Percentiles rank a stretch among this genome's conserved stretches.
Evolutionary conservation across 2,113 vertebrate species (phyloP).

Genomic region (Haemorhous mexicanus): DNA sequence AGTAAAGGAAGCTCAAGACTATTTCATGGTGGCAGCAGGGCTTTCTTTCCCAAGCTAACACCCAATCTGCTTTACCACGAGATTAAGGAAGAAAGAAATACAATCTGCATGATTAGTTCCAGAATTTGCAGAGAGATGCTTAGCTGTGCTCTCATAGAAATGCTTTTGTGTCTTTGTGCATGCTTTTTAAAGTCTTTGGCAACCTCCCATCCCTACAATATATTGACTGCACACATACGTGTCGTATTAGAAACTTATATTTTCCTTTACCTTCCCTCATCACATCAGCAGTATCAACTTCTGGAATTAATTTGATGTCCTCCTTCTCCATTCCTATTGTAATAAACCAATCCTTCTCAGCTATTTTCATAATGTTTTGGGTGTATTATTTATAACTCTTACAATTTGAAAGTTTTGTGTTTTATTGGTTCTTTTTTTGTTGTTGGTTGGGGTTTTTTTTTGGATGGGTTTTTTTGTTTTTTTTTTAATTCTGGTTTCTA

Average conservation of each 20-base stretch:
- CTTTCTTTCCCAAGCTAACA: constrained; percentile 12
- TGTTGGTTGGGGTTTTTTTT: too few species aligned
- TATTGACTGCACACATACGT: neutral
- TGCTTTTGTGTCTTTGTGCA: neutral
- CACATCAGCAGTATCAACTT: neutral
- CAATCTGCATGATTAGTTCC: constrained; percentile 12
- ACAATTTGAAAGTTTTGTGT: neutral
- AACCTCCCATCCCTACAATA: neutral
- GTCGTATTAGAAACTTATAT: neutral
- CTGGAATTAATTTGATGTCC: constrained; percentile 30
- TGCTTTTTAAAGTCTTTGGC: constrained; percentile 15
- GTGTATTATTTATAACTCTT: neutral
- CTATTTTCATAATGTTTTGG: neutral
- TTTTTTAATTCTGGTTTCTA: neutral
- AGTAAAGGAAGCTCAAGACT: neutral
- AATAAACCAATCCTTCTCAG: neutral
- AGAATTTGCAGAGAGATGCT: constrained; percentile 23
- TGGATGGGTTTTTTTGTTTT: too few species aligned
- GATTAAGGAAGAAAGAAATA: constrained; percentile 27
- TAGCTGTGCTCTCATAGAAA: neutral
- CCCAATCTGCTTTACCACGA: neutral
- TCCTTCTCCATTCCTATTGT: neutral
- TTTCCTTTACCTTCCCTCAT: constrained; percentile 23
- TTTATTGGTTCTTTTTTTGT: neutral
- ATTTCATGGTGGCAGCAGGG: neutral